Evolutionary conservation across 2,888 invertebrate genomes (phyloP).

Genomic region (Myathropa florea): DNA sequence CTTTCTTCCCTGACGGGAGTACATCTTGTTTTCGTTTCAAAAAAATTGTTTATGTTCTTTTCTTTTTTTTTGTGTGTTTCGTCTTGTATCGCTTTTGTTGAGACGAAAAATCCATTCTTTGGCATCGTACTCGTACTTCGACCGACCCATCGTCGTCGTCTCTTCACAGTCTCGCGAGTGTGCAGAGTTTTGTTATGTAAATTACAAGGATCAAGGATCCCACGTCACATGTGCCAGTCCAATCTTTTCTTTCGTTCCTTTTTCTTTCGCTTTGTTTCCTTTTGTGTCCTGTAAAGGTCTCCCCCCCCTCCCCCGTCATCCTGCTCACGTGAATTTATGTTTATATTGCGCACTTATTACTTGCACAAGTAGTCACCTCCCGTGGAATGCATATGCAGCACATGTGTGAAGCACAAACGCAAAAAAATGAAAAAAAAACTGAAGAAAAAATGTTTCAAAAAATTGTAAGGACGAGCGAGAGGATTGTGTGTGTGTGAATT

Average conservation of each 20-base stretch:
- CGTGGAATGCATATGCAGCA: not conserved
- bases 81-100: conserved; percentile 33
- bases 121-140: conserved; percentile 20
- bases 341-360: conserved; percentile 62
- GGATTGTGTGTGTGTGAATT: conserved; percentile 33
- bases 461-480: conserved; percentile 31
- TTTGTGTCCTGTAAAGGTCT: not conserved
- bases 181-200: conserved; percentile 68
- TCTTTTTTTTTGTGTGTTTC: not conserved
- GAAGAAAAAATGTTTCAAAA: no score
- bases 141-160: conserved; percentile 27
- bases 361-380: conserved; percentile 39
- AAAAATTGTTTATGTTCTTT: not conserved
- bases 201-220: conserved; percentile 67
- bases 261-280: not conserved
- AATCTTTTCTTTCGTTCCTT: not conserved
- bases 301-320: not conserved
- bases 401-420: conserved; percentile 24
- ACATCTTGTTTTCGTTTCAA: conserved; percentile 1
- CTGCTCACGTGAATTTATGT: conserved; percentile 25
- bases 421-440: not conserved
- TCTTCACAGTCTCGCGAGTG: conserved; percentile 38
- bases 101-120: conserved; percentile 35
- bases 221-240: conserved; percentile 9
- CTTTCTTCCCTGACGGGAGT: conserved; percentile 8